Evolutionary conservation across 2,113 vertebrate species (phyloP).

Genomic region (Helogale parvula): DNA sequence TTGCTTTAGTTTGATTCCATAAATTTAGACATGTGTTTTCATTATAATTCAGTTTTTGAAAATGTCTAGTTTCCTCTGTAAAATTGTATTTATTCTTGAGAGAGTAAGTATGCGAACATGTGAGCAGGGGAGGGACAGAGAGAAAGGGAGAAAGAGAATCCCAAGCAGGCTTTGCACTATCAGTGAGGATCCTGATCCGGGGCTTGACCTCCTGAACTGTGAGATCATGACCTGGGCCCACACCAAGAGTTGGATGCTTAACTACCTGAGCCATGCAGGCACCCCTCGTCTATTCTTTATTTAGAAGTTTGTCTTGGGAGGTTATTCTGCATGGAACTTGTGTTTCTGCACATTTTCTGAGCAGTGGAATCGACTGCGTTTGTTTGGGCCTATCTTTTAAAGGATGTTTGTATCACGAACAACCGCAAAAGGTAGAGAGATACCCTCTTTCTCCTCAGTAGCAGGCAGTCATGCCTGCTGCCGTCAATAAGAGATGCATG

Average conservation of each 20-base stretch:
- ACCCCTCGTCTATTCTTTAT: background rate
- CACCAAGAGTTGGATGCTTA: too few relatives aligned
- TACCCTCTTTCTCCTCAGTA: background rate
- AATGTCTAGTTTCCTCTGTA: background rate
- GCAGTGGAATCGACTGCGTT: background rate
- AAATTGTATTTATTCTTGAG: too few relatives aligned
- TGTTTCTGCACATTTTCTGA: background rate
- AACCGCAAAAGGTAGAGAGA: background rate
- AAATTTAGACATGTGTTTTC: background rate
- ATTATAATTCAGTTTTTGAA: background rate
- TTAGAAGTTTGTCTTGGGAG: background rate
- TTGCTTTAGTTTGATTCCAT: background rate
- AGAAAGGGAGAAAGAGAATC: too few relatives aligned
- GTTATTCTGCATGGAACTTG: background rate
- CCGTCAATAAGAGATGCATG: background rate
- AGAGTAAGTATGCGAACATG: too few relatives aligned
- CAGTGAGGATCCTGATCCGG: too few relatives aligned
- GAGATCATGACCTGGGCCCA: too few relatives aligned
- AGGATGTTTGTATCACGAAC: background rate
- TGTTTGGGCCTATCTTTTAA: background rate
- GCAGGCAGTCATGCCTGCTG: background rate
- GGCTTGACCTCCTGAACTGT: too few relatives aligned
- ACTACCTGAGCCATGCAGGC: too few relatives aligned
- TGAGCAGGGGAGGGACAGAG: too few relatives aligned
- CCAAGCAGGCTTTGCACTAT: too few relatives aligned